Conservation (phyloP, 2,113 vertebrate genomes). For the Equus przewalskii region DNA sequence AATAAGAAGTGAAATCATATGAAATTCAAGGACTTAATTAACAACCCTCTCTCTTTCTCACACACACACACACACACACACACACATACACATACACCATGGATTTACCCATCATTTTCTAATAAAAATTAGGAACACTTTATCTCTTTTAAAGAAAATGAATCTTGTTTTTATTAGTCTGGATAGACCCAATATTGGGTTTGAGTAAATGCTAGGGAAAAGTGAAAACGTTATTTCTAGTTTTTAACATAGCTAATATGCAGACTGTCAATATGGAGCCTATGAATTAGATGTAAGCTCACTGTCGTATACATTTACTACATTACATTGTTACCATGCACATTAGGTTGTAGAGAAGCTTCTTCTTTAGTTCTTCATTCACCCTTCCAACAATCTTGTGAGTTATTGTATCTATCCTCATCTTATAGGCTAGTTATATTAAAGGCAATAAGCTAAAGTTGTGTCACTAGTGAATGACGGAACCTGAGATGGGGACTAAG, state of each 20-base stretch:
- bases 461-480: neutral
- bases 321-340: neutral
- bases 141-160: neutral
- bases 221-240: neutral
- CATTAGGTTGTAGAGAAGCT: neutral
- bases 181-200: neutral
- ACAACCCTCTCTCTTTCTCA: neutral
- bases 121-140: neutral
- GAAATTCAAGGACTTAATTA: neutral
- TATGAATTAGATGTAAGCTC: neutral
- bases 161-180: neutral
- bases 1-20: neutral
- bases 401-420: neutral
- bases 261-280: neutral
- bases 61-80: neutral
- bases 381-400: neutral
- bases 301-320: neutral
- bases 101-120: neutral
- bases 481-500: neutral
- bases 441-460: neutral
- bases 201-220: neutral
- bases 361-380: neutral
- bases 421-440: neutral
- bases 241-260: neutral
- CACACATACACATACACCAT: neutral